phyloP scores from a whole-genome alignment of 2,113 vertebrate genomes.

The Kryptolebias marmoratus region DNA sequence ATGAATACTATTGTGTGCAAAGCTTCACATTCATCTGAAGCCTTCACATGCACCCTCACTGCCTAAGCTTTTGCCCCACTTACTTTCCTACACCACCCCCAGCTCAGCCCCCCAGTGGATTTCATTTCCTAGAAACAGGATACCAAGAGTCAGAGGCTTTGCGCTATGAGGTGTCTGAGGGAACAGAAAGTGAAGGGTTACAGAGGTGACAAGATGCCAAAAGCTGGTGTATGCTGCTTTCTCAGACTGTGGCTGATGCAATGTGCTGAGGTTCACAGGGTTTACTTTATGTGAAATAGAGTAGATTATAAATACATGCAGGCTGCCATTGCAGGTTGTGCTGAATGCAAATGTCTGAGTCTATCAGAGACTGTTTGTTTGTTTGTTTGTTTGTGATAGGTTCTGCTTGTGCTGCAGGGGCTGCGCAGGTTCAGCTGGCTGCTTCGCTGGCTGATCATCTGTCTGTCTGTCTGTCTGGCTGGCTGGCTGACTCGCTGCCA shows the following conservation, averaged over 20 bases:
- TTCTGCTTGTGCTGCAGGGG: conserved; percentile 46
- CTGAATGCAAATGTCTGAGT: conserved; percentile 29
- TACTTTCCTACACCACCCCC: conserved; percentile 1
- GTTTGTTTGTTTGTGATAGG: conserved; percentile 51
- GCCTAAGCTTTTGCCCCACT: background rate
- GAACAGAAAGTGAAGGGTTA: conserved; percentile 37
- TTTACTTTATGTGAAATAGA: conserved; percentile 43
- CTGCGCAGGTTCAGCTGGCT: conserved; percentile 23
- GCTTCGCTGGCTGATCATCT: conserved; percentile 12
- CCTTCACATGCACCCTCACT: conserved; percentile 1
- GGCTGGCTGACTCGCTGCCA: conserved; percentile 23
- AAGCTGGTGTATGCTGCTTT: conserved; percentile 12
- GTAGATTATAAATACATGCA: conserved; percentile 55
- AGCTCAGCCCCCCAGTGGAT: conserved; percentile 21
- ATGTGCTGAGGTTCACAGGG: conserved; percentile 24
- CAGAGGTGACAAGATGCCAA: conserved; percentile 39
- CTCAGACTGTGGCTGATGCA: conserved; percentile 18
- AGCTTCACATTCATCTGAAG: conserved; percentile 13
- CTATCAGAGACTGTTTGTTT: conserved; percentile 39
- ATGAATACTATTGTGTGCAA: conserved; percentile 17
- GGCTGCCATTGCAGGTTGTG: conserved; percentile 37
- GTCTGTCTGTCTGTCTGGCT: conserved; percentile 7
- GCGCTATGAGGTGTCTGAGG: conserved; percentile 14
- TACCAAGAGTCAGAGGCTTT: conserved; percentile 39
- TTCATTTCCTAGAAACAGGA: conserved; percentile 58